These are phyloP conservation scores for Deladenus siricidicola DNA, from an alignment of 2,888 invertebrate species.

Conservation along the genomic window DNA sequence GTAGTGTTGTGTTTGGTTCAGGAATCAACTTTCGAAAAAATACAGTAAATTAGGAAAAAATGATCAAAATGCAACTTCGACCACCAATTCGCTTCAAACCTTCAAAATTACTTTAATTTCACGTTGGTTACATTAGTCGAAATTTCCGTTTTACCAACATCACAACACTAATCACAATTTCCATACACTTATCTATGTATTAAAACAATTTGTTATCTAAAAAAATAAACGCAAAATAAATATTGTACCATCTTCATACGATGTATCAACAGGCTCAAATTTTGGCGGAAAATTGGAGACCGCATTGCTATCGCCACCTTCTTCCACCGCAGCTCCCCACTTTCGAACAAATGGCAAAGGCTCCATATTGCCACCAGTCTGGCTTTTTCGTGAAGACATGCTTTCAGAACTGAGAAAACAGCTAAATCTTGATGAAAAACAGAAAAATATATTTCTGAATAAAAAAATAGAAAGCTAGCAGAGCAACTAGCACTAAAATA, in stretches of 20 bases:
- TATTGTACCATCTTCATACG: constrained; percentile 1
- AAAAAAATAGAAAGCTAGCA: no score
- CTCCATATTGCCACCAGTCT: constrained; percentile 45
- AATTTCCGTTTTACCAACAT: not conserved
- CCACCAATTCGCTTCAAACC: no score
- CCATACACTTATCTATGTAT: no score
- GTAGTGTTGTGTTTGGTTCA: no score
- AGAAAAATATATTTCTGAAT: no score
- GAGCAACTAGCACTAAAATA: no score
- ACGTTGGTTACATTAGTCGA: constrained; percentile 1
- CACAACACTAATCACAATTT: not conserved
- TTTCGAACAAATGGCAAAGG: constrained; percentile 50
- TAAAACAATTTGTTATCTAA: not conserved
- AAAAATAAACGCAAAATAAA: constrained; percentile 6
- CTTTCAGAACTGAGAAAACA: no score
- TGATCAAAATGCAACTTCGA: no score
- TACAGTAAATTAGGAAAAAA: no score
- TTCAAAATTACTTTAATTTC: no score
- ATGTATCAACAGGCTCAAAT: not conserved
- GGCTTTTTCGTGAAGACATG: not conserved
- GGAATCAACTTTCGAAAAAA: no score
- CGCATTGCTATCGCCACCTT: constrained; percentile 14
- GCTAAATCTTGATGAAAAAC: no score
- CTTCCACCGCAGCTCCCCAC: constrained; percentile 34
- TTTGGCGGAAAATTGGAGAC: not conserved